Base-by-base conservation (phyloP, 1,140 invertebrate species). In the Ctenoplectra terminalis region DNA sequence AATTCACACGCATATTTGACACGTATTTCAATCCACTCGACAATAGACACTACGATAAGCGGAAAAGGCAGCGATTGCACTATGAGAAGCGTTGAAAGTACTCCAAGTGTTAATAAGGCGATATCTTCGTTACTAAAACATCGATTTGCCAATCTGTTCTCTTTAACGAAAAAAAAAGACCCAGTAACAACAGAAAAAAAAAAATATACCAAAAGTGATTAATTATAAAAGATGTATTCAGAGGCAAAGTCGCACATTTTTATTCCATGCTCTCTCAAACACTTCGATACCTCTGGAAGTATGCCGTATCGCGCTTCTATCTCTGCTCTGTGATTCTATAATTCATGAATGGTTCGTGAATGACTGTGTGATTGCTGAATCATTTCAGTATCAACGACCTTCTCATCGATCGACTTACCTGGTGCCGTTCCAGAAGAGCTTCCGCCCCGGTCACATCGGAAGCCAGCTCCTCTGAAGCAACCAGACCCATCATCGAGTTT, bases 381-480 rank as follows among this genome's bases (percentile, higher is more conserved):
- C 31, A 50, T 40, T 61, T 60, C 9, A 37, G 1, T 69, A 29
- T 17, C 11, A 23, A 11, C n/a, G 17, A 48, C 13, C 15, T n/a
- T n/a, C 26, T 29, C 23, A 54, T 69, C 9, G 29, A 83, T 26
- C 52, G 76, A 89, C 91, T 90, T 95, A 99, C 98, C 96, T 99
- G 98, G 94, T 99, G 99, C 90, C 99, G 95, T 94, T 99, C 99
- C 23, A 99, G 96, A 1, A 99, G 94, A 26, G 99, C 99, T 93
- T 99, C 99, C 56, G 99, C 99, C 2, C 99, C 99, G 71, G 98
- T 99, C 1, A 99, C 99, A 95, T 99, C 99, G 89, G 97, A 98
- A n/a, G 99, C 99, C n/a, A 99, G 95, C 93, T 99, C 99, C 90
- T 99, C 99, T 2, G 98, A 98, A 78, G 98, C 98, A 20, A 99